phyloP scores from a whole-genome alignment of 2,113 vertebrate genomes.

The Bufo bufo region DNA sequence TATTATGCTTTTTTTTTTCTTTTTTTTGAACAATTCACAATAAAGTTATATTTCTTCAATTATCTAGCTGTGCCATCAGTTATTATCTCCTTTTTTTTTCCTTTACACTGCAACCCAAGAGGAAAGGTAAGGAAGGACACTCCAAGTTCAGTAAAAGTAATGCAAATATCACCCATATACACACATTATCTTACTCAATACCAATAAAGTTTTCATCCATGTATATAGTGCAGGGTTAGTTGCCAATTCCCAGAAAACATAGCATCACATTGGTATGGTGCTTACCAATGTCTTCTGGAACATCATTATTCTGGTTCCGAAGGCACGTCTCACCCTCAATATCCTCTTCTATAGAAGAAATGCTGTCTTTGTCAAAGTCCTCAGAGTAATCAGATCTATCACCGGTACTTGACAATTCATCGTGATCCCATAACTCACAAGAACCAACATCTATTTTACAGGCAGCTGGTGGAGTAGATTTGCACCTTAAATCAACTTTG shows the following conservation, averaged over 20 bases:
- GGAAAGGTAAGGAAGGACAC: too few species aligned
- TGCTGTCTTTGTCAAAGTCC: slow-evolving; percentile 76
- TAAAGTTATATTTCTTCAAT: too few species aligned
- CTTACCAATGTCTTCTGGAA: slow-evolving; percentile 63
- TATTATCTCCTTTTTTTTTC: too few species aligned
- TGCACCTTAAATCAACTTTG: slow-evolving; percentile 27
- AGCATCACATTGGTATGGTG: too few species aligned
- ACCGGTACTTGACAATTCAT: slow-evolving; percentile 57
- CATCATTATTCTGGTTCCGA: slow-evolving; percentile 40
- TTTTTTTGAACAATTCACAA: too few species aligned
- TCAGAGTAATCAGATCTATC: slow-evolving; percentile 74
- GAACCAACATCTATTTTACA: slow-evolving; percentile 7
- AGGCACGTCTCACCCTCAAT: slow-evolving; percentile 55
- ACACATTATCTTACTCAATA: too few species aligned
- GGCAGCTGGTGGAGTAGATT: slow-evolving; percentile 39
- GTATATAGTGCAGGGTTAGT: neutral
- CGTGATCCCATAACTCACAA: slow-evolving; percentile 51
- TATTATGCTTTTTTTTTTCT: too few species aligned
- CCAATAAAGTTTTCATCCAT: too few species aligned
- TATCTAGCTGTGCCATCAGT: too few species aligned
- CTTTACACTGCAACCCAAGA: too few species aligned
- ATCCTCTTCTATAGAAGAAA: slow-evolving; percentile 65
- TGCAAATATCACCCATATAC: too few species aligned
- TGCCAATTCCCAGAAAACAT: neutral
- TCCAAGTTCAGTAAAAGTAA: too few species aligned